Percentiles rank a stretch among this genome's conserved stretches.
Evolutionary conservation across 1,140 invertebrate genomes (phyloP).

Genomic region (Platyscapa corneri): DNA sequence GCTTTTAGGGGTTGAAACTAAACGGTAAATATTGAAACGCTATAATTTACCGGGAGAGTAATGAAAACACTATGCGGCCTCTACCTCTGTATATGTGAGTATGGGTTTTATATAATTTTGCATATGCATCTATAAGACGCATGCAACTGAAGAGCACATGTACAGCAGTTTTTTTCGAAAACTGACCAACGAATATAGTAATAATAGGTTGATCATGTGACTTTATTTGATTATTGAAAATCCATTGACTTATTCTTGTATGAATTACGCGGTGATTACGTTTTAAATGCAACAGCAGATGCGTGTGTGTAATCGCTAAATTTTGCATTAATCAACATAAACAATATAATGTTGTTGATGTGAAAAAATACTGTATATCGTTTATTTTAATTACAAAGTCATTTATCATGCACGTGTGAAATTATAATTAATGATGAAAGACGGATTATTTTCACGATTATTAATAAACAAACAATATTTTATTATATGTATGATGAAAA

Average conservation of each 20-base stretch:
- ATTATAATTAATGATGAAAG: neutral
- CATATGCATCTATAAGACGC: neutral
- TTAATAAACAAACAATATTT: neutral
- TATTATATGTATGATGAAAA: too few relatives aligned
- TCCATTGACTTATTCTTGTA: neutral
- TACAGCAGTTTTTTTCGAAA: neutral
- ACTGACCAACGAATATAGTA: too few relatives aligned
- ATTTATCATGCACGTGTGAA: neutral
- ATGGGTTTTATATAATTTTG: neutral
- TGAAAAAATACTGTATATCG: neutral
- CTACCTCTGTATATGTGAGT: neutral
- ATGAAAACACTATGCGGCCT: conserved; percentile 2
- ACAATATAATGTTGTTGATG: neutral
- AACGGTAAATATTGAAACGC: conserved; percentile 5
- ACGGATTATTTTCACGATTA: neutral
- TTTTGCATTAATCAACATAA: neutral
- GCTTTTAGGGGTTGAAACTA: neutral
- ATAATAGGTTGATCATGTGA: conserved; percentile 8
- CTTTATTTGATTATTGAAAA: neutral
- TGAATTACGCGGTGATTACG: neutral
- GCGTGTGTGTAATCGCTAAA: neutral
- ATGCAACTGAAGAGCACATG: neutral
- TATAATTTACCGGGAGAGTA: neutral
- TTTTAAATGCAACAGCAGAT: neutral
- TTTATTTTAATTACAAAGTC: neutral